Evolutionary conservation across 64 coral and sea anemone species (phyloP), one percentile per base, ranked within the genome.

Genomic region (Actinia tenebrosa): DNA sequence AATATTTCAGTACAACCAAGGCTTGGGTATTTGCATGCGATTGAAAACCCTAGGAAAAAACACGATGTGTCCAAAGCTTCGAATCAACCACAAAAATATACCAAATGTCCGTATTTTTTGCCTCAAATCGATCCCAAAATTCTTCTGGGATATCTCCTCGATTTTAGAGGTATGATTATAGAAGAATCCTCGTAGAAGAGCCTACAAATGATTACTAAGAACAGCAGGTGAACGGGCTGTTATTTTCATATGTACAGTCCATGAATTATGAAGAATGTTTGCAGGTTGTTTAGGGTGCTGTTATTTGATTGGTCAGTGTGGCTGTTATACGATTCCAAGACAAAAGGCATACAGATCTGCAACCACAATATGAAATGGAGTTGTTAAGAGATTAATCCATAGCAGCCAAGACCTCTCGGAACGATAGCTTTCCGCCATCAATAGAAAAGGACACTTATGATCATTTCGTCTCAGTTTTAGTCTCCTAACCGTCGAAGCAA

Each of bases 211-310:
- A 77, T 87, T 71, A 66, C 79, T 45, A 19, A 46, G n/a, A 56
- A 60, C 54, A 44, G 90, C 90, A 92, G 90, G 84, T 92, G 90
- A 79, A 81, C 54, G 42, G 19, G 44, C 61, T 82, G 90, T 87
- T 92, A 87, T 92, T 92, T 87, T 92, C 90, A 92, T 92, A 92
- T 92, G 90, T 92, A 80, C 90, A 92, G 90, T 92, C 78, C 86
- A 92, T 92, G 86, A 92, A 92, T 92, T 92, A 92, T 92, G 80
- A 79, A 92, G 64, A 87, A 84, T 92, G 90, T 92, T 92, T 92
- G 90, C 90, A 92, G 90, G 90, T 92, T 92, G 80, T 66, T 80
- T 66, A 68, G 86, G 75, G 61, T 83, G 50, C 45, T 42, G 77
- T 52, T 53, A 19, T 87, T 56, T 92, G 90, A 92, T 92, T 92